A percentile compares a stretch with the other conserved stretches of the same genome.
phyloP scores from a whole-genome alignment of 2,113 vertebrate genomes.

The Ibidorhyncha struthersii region DNA sequence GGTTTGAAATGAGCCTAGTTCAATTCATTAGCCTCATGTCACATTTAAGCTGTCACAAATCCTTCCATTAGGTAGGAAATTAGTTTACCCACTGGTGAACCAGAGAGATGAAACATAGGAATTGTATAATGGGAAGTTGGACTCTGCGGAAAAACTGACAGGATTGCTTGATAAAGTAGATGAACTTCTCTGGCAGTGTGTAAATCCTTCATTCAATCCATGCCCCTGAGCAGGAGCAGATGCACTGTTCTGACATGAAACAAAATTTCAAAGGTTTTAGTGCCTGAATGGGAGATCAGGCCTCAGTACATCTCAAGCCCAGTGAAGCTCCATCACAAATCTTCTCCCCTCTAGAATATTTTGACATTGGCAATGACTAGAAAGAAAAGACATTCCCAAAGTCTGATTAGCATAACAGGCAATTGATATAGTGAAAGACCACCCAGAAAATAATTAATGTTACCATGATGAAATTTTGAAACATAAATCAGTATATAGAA shows the following conservation, averaged over 20 bases:
- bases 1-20: slow-evolving; percentile 46
- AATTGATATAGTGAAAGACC: not conserved
- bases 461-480: not conserved
- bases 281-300: slow-evolving; percentile 9
- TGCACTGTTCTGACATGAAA: slow-evolving; percentile 46
- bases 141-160: slow-evolving; percentile 24
- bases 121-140: slow-evolving; percentile 1
- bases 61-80: slow-evolving; percentile 57
- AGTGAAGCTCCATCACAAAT: not conserved
- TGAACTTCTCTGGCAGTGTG: not conserved
- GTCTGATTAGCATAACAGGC: not conserved
- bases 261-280: slow-evolving; percentile 48
- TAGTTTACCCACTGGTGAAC: slow-evolving; percentile 36
- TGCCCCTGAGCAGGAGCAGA: not conserved
- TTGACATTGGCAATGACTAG: not conserved
- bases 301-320: not conserved
- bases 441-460: slow-evolving; percentile 7
- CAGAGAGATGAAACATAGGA: slow-evolving; percentile 11
- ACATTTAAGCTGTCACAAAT: slow-evolving; percentile 50
- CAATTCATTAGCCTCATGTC: slow-evolving; percentile 53
- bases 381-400: not conserved
- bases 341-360: slow-evolving; percentile 15
- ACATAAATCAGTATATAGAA: not conserved
- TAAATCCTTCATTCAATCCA: slow-evolving; percentile 35
- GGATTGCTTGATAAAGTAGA: slow-evolving; percentile 29